Base-by-base conservation (phyloP, 92 coral and sea anemone genomes). In the Palythoa caribaeorum region DNA sequence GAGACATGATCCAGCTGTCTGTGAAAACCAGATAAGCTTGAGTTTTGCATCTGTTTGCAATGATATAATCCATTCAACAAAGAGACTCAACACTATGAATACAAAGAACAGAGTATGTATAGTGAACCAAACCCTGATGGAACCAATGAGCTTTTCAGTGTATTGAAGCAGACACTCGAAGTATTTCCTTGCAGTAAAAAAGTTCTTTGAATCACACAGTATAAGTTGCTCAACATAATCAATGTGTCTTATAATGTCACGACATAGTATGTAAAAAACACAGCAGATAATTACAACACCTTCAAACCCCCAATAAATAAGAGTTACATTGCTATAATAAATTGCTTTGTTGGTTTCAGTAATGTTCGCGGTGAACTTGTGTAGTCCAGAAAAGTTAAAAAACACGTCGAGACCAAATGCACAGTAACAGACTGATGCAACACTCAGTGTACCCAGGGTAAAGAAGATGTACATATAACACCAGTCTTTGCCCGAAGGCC, bases 141-240 rank as follows among this genome's bases (percentile, higher is more conserved):
- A 86, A 14, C 66, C 28, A 48, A 73, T 75, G 4, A 90, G 63
- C 55, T 73, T 80, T 47, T 93, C 93, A 19, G 95, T 85, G 83
- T 90, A 93, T n/a, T 68, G 87, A 16, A 93, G 93, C 65, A 90
- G 87, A 57, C 90, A 85, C 50, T 93, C 95, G 15, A 90, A 93
- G 76, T 88, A 84, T 54, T 63, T 87, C 66, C 90, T 90, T 15
- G 93, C 95, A 28, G 93, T 79, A 44, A 73, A 59, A 75, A 90
- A 93, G 48, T 90, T 80, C 52, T 79, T 84, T 14, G 92, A 89
- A 44, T 77, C 86, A 9, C 35, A 36, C 1, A 90, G 21, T 13
- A 93, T 89, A 57, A 88, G 40, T 39, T 73, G 80, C 70, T 93
- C 93, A 16, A 74, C 88, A 53, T 78, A 81, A n/a, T 91, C 95